These are phyloP conservation scores for Scaptomyza graminum DNA, from an alignment of 1,140 invertebrate species.

Conservation along the genomic window DNA sequence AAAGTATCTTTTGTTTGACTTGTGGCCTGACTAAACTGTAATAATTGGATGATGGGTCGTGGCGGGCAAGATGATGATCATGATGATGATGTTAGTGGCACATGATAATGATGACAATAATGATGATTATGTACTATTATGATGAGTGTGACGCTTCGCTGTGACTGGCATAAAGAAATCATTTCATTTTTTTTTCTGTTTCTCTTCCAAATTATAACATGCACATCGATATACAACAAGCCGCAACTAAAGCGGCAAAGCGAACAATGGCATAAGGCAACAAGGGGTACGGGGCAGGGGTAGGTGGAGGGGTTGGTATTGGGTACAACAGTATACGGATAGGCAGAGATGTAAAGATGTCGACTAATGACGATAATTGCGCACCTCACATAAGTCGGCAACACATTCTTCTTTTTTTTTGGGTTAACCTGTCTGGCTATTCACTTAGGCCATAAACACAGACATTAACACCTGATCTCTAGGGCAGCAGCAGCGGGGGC, in stretches of 20 bases:
- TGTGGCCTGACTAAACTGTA: conserved; percentile 77
- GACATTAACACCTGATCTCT: conserved; percentile 79
- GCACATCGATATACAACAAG: conserved; percentile 81
- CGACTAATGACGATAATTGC: conserved; percentile 79
- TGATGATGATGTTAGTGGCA: conserved; percentile 15
- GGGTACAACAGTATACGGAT: background rate
- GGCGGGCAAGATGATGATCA: conserved; percentile 16
- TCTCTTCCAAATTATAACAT: conserved; percentile 64
- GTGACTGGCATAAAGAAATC: conserved; percentile 78
- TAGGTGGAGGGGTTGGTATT: background rate
- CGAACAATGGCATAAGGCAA: conserved; percentile 49
- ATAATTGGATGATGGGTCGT: conserved; percentile 67
- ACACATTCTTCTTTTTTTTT: conserved; percentile 42
- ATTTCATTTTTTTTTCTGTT: conserved; percentile 43
- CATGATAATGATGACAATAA: conserved; percentile 32
- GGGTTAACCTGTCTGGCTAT: conserved; percentile 21
- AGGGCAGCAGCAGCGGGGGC: background rate
- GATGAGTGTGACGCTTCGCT: conserved; percentile 46
- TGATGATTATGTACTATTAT: conserved; percentile 39
- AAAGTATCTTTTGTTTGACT: conserved; percentile 70
- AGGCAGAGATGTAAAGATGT: conserved; percentile 17
- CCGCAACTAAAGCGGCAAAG: conserved; percentile 77
- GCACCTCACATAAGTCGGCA: conserved; percentile 58
- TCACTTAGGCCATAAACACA: conserved; percentile 73
- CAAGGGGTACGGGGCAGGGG: background rate